These are phyloP conservation scores for Marmota monax DNA, from an alignment of 2,113 vertebrate species.

Conservation along the genomic window DNA sequence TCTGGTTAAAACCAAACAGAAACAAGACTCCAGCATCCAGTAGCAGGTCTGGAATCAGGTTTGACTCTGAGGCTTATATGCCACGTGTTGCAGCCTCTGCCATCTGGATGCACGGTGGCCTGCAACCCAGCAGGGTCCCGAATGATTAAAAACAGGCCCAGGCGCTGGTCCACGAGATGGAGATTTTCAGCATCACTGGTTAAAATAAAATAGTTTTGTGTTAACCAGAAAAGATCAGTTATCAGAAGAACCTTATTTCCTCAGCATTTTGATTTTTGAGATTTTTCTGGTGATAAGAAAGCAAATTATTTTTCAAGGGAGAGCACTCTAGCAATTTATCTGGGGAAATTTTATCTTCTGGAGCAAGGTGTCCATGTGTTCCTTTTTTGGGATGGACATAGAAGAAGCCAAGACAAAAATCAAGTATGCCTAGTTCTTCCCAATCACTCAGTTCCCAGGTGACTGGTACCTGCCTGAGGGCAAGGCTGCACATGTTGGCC, in stretches of 20 bases:
- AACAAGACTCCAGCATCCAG: neutral
- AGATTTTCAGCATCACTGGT: slow-evolving; percentile 51
- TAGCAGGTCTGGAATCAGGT: neutral
- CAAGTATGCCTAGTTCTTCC: too few species aligned
- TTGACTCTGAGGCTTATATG: neutral
- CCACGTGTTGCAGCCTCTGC: rapidly evolving
- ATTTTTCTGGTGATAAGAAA: slow-evolving; percentile 45
- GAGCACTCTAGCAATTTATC: neutral
- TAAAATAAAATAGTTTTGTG: slow-evolving; percentile 43
- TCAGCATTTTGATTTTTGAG: slow-evolving; percentile 30
- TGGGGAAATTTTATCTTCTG: neutral
- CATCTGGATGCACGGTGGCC: neutral
- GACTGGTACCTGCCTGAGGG: neutral
- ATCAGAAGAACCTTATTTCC: slow-evolving; percentile 42
- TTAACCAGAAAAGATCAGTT: slow-evolving; percentile 29
- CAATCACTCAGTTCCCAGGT: neutral
- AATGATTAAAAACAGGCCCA: slow-evolving; percentile 42
- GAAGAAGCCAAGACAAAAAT: neutral
- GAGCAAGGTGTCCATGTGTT: neutral
- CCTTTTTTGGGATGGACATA: neutral
- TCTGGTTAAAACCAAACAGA: slow-evolving; percentile 8
- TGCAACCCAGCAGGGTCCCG: neutral
- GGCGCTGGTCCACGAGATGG: neutral
- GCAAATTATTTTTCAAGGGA: neutral
- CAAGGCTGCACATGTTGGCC: neutral